Evolutionary conservation across 1,140 invertebrate genomes (phyloP).

Genomic region (Drosophila pandora): DNA sequence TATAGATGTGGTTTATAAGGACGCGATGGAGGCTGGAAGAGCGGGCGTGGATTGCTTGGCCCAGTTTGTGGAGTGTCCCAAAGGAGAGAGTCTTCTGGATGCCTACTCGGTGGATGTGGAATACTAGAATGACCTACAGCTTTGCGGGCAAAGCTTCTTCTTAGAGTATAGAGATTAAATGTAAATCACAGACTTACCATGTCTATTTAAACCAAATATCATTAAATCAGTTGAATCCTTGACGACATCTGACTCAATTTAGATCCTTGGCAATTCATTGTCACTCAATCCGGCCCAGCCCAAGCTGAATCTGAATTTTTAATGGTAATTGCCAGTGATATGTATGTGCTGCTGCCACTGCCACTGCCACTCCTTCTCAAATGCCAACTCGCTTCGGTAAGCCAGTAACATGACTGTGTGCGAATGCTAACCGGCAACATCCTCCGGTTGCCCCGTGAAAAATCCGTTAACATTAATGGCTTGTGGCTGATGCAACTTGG

Average conservation of each 20-base stretch:
- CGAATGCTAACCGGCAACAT: constrained; percentile 15
- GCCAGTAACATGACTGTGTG: constrained; percentile 34
- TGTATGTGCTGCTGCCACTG: constrained; percentile 11
- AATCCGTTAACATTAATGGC: constrained; percentile 66
- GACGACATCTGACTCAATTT: background rate
- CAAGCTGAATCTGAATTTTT: constrained; percentile 22
- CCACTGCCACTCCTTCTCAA: constrained; percentile 21
- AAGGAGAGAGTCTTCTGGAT: constrained; percentile 66
- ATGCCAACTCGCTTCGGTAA: constrained; percentile 16
- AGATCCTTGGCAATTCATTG: background rate
- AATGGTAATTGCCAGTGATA: constrained; percentile 51
- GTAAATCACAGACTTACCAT: background rate
- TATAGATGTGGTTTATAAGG: constrained; percentile 48
- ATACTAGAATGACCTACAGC: constrained; percentile 2
- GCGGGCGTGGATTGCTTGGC: constrained; percentile 62
- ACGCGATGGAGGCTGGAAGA: constrained; percentile 56
- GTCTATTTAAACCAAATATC: background rate
- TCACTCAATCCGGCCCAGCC: background rate
- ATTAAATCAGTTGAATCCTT: background rate
- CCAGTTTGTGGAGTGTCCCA: constrained; percentile 51
- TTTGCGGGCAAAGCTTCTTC: constrained; percentile 30
- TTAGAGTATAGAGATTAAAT: background rate
- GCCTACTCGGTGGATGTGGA: constrained; percentile 45
- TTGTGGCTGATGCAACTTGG: constrained; percentile 43
- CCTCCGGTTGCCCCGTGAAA: constrained; percentile 12